Percentiles rank a stretch among this genome's conserved stretches.
These are phyloP conservation scores for Calephelis nemesis DNA, from an alignment of 1,140 invertebrate genomes.

Conservation along the genomic window DNA sequence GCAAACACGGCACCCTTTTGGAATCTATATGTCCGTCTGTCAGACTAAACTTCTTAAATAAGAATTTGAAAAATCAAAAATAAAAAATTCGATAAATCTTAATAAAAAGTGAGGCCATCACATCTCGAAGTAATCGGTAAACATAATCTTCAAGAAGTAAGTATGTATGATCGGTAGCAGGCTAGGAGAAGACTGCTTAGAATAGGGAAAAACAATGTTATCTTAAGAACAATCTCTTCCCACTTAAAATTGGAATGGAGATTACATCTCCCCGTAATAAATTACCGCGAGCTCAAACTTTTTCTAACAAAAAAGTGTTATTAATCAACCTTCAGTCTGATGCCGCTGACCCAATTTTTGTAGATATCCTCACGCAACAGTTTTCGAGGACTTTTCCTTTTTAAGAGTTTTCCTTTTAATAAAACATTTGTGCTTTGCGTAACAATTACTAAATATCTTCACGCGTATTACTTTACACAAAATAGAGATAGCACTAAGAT, in stretches of 20 bases:
- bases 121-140: too few species aligned
- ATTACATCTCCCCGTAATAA: constrained; percentile 5
- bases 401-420: constrained; percentile 15
- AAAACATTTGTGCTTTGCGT: neutral
- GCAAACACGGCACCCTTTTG: too few species aligned
- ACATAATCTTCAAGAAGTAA: too few species aligned
- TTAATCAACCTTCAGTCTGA: constrained; percentile 14
- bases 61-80: too few species aligned
- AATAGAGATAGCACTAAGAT: too few species aligned
- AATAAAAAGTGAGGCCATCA: too few species aligned
- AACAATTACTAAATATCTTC: neutral
- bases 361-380: constrained; percentile 8
- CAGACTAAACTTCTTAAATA: too few species aligned
- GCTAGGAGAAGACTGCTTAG: too few species aligned
- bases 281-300: constrained; percentile 6
- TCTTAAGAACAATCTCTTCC: neutral
- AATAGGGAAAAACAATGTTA: neutral
- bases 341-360: constrained; percentile 12
- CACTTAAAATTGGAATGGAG: neutral
- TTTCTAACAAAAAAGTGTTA: constrained; percentile 1
- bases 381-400: constrained; percentile 22
- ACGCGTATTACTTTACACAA: too few species aligned
- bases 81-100: too few species aligned
- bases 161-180: too few species aligned
- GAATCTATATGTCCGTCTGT: too few species aligned